Base-by-base conservation (phyloP, 2,797 vertebrate species). In the Acipenser oxyrinchus region DNA sequence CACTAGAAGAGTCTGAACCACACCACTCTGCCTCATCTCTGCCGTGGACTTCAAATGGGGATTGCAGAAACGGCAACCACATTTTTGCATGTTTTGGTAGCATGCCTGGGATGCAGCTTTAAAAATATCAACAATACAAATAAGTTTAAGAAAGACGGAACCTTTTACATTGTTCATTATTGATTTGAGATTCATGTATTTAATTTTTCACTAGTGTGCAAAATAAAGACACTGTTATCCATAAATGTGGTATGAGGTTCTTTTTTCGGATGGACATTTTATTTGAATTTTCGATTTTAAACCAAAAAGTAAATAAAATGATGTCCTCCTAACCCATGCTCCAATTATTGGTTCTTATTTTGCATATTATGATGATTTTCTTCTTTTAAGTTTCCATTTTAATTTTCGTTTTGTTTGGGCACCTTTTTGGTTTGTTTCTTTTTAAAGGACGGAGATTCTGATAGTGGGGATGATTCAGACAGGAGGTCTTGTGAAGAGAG, bases 391-490 rank as follows among this genome's bases (percentile, higher is more conserved):
- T 88, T 91, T 67, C 77, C 83, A 85, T 90, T 92, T 90, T 90
- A 85, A 85, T 88, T 95, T 95, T 91, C 89, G 83, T 81, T 85
- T 94, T 91, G 88, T 93, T 94, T 87, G 88, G 88, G 89, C 88
- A 23, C 88, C 87, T 89, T 86, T 88, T 90, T 88, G 79, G 85
- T 89, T 91, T 64, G 51, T 88, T 90, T 86, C 87, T 95, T 95
- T 92, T 88, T 94, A 84, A 99, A 99, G 97, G 97, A 99, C 76
- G 96, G 95, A 86, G 97, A 99, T 89, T 99, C 97, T 92, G 97
- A 99, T 96, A 99, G 96, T 96, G 97, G 97, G 77, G 97, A 99
- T 91, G 97, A 99, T 92, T 99, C 97, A 86, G 97, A 99, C 95
- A 98, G 96, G 93, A 92, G 96, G 81, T 99, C 97, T 81, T 99